phyloP scores from a whole-genome alignment of 2,888 invertebrate species.

The Odiellus spinosus region DNA sequence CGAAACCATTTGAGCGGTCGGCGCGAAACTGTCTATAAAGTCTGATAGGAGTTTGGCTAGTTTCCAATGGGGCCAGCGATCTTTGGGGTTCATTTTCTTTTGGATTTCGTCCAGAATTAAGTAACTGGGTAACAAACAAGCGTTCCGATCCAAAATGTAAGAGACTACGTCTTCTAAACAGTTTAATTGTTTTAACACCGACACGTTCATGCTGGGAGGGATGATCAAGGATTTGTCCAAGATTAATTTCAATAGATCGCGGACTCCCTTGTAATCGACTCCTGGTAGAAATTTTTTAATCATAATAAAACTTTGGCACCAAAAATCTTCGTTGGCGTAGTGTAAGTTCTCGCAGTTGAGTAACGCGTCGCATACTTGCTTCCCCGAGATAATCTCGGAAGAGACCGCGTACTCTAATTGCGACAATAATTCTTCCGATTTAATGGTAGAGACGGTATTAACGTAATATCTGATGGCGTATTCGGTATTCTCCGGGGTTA shows the following conservation, averaged over 20 bases:
- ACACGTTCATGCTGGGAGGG: slow-evolving; percentile 59
- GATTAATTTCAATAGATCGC: slow-evolving; percentile 32
- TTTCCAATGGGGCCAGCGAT: slow-evolving; percentile 83
- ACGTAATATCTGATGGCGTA: too few relatives aligned
- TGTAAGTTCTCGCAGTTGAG: slow-evolving; percentile 65
- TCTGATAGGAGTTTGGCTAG: slow-evolving; percentile 66
- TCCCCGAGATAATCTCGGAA: slow-evolving; percentile 47
- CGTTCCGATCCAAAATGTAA: slow-evolving; percentile 79
- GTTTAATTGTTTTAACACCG: slow-evolving; percentile 61
- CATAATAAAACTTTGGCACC: slow-evolving; percentile 72
- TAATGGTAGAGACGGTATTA: too few relatives aligned
- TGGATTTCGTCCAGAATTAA: slow-evolving; percentile 89
- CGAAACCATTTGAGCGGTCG: slow-evolving; percentile 89
- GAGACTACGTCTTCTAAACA: slow-evolving; percentile 43
- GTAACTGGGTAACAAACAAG: slow-evolving; percentile 81
- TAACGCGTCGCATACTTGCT: slow-evolving; percentile 72
- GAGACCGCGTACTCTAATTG: slow-evolving; percentile 59
- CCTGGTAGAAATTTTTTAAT: slow-evolving; percentile 70
- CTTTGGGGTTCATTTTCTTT: slow-evolving; percentile 64
- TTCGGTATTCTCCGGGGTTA: too few relatives aligned
- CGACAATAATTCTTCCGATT: slow-evolving; percentile 33
- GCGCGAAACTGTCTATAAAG: slow-evolving; percentile 82
- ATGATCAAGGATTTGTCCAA: slow-evolving; percentile 73
- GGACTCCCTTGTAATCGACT: slow-evolving; percentile 68
- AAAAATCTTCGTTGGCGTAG: slow-evolving; percentile 65